Evolutionary conservation across 1,140 invertebrate species (phyloP).

Genomic region (Bursaphelenchus mucronatus): DNA sequence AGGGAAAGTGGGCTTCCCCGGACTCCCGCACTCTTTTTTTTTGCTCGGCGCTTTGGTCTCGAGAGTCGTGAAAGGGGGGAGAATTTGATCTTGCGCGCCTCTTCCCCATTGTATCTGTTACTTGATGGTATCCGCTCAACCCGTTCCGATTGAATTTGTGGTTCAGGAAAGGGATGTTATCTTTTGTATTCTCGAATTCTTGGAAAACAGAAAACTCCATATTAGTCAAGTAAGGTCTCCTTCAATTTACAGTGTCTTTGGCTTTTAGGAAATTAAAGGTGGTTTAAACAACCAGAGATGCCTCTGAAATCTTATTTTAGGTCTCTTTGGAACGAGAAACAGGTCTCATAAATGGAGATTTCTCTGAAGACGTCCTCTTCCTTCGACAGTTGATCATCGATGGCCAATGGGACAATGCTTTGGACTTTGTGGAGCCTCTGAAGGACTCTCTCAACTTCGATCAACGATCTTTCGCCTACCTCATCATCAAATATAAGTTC

Average conservation of each 20-base stretch:
- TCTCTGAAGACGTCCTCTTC: slow-evolving; percentile 85
- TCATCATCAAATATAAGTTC: slow-evolving; percentile 85
- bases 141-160: slow-evolving; percentile 64
- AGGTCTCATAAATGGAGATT: slow-evolving; percentile 84
- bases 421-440: slow-evolving; percentile 92
- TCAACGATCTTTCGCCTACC: slow-evolving; percentile 74
- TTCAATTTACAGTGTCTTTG: slow-evolving; percentile 4
- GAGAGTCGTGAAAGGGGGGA: not conserved
- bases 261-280: slow-evolving; percentile 12
- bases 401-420: slow-evolving; percentile 93
- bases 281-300: slow-evolving; percentile 1
- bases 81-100: not conserved
- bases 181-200: slow-evolving; percentile 81
- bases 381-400: slow-evolving; percentile 85
- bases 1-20: not conserved
- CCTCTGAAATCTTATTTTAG: slow-evolving; percentile 69
- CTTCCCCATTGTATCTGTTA: not conserved
- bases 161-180: slow-evolving; percentile 85
- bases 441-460: slow-evolving; percentile 71
- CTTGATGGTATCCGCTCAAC: slow-evolving; percentile 7
- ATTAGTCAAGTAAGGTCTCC: slow-evolving; percentile 58
- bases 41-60: not conserved
- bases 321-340: slow-evolving; percentile 86
- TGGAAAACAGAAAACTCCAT: slow-evolving; percentile 77
- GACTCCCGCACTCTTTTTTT: not conserved